Evolutionary conservation across 2,888 invertebrate genomes (phyloP).

Genomic region (Rotaria macrura): DNA sequence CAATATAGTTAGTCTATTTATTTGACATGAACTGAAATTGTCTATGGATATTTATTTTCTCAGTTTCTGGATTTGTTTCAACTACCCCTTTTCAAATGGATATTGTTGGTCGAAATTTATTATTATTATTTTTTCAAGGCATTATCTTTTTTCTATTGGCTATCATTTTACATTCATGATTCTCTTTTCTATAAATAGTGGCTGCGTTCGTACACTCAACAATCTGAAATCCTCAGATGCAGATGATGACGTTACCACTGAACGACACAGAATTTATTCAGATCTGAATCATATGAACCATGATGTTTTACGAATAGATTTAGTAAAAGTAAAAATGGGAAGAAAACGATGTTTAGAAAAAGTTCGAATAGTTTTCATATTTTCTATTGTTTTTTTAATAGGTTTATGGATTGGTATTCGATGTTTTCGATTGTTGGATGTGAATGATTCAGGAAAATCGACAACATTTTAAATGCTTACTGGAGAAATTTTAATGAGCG

Average conservation of each 20-base stretch:
- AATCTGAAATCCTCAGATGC: conserved; percentile 40
- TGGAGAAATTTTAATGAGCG: conserved; percentile 52
- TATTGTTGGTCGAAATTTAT: conserved; percentile 62
- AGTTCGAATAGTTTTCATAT: not conserved
- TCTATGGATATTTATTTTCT: not conserved
- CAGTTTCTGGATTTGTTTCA: not conserved
- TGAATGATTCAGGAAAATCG: conserved; percentile 81
- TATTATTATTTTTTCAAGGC: conserved; percentile 59
- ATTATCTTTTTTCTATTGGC: conserved; percentile 56
- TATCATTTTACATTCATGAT: conserved; percentile 55
- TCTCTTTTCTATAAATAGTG: conserved; percentile 36
- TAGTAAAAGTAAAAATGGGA: conserved; percentile 42
- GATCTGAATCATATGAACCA: conserved; percentile 42
- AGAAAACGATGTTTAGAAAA: not conserved
- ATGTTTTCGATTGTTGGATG: conserved; percentile 67
- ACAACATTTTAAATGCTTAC: conserved; percentile 67
- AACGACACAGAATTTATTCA: conserved; percentile 46
- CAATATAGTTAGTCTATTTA: not conserved
- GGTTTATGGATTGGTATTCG: conserved; percentile 37
- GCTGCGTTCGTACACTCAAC: not conserved
- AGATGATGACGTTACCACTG: conserved; percentile 56
- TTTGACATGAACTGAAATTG: too few relatives aligned
- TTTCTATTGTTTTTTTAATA: conserved; percentile 42
- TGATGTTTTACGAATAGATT: conserved; percentile 50
- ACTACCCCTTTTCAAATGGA: conserved; percentile 53